phyloP scores from a whole-genome alignment of 2,888 invertebrate genomes.

The Torymus texanus region DNA sequence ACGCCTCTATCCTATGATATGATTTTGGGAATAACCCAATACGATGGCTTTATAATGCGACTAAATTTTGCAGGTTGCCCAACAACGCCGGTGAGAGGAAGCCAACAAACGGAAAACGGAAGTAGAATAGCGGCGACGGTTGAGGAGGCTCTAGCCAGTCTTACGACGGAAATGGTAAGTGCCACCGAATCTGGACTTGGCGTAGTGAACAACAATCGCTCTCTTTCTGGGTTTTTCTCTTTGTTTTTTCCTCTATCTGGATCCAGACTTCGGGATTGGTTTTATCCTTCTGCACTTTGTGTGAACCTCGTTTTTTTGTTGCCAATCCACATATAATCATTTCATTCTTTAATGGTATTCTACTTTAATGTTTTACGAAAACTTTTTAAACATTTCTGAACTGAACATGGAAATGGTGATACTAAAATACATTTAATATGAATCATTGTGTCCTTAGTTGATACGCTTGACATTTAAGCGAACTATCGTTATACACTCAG shows the following conservation, averaged over 20 bases:
- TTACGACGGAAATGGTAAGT: slow-evolving; percentile 91
- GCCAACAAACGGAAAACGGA: slow-evolving; percentile 66
- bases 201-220: background rate
- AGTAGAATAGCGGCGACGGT: slow-evolving; percentile 77
- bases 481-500: too few relatives aligned
- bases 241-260: slow-evolving; percentile 7
- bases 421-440: background rate
- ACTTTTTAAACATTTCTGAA: background rate
- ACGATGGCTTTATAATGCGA: too few relatives aligned
- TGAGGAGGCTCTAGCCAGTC: slow-evolving; percentile 86
- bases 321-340: background rate
- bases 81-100: slow-evolving; percentile 77
- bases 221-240: slow-evolving; percentile 5
- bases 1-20: background rate
- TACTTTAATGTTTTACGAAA: slow-evolving; percentile 2
- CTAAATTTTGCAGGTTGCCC: slow-evolving; percentile 78
- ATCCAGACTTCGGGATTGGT: slow-evolving; percentile 16
- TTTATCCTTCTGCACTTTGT: slow-evolving; percentile 36
- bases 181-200: background rate
- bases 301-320: slow-evolving; percentile 30
- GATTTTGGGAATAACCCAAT: too few relatives aligned
- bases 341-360: too few relatives aligned
- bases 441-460: background rate
- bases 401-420: slow-evolving; percentile 14
- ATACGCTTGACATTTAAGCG: too few relatives aligned